Percentiles rank a stretch among this genome's conserved stretches.
These are phyloP conservation scores for Prunella himalayana DNA, from an alignment of 2,113 vertebrate genomes.

Conservation along the genomic window DNA sequence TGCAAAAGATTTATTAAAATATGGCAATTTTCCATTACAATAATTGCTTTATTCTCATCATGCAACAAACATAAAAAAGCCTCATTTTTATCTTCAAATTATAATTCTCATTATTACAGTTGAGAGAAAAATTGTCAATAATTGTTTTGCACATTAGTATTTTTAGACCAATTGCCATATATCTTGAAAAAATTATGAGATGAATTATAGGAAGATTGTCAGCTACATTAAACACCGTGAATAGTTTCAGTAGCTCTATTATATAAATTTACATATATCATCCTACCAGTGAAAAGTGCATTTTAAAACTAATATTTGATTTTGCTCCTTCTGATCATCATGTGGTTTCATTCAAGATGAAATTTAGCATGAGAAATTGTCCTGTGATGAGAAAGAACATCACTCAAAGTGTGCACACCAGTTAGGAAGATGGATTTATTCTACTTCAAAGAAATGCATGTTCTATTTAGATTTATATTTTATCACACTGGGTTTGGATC, in stretches of 20 bases:
- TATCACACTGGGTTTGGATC: slow-evolving; percentile 27
- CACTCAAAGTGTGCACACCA: not conserved
- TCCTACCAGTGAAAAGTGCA: not conserved
- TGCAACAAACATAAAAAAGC: not conserved
- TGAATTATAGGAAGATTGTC: not conserved
- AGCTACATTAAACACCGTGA: not conserved
- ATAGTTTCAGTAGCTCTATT: not conserved
- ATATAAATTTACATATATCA: not conserved
- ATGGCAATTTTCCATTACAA: not conserved
- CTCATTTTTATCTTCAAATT: not conserved
- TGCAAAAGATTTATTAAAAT: not conserved
- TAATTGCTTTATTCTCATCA: not conserved
- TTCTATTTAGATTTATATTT: slow-evolving; percentile 60
- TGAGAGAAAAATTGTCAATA: not conserved
- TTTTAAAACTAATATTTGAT: slow-evolving; percentile 41
- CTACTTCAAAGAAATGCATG: slow-evolving; percentile 43
- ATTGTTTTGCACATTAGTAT: not conserved
- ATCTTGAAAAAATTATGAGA: not conserved
- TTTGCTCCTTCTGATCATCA: not conserved
- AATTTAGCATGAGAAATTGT: slow-evolving; percentile 44
- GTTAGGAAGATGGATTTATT: slow-evolving; percentile 47
- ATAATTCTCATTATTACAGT: not conserved
- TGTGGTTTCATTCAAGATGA: not conserved
- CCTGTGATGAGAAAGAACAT: slow-evolving; percentile 16
- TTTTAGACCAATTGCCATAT: not conserved